These are phyloP conservation scores for Pterocles burchelli DNA, from an alignment of 2,113 vertebrate genomes.

Conservation along the genomic window DNA sequence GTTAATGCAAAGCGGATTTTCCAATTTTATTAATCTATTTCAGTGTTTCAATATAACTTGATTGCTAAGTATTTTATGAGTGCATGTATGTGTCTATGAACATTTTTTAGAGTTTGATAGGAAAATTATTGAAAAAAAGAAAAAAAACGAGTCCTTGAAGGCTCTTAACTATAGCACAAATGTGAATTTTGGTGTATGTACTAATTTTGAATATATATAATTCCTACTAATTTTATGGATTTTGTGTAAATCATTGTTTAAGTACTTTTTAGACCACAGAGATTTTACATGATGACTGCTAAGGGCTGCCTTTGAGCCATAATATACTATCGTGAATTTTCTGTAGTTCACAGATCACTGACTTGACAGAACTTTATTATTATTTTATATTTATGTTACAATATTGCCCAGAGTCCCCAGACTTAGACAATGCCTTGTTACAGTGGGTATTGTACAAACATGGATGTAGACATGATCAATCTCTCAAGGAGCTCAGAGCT, in stretches of 20 bases:
- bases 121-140: neutral
- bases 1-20: neutral
- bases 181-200: neutral
- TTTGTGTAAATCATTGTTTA: neutral
- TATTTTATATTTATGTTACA: constrained; percentile 60
- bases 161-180: neutral
- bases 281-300: constrained; percentile 9
- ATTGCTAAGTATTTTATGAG: neutral
- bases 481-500: neutral
- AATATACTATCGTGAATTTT: neutral
- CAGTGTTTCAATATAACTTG: neutral
- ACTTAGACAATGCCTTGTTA: constrained; percentile 12
- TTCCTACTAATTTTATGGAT: neutral
- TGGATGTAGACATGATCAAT: constrained; percentile 1
- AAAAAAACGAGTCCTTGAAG: neutral
- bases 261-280: neutral
- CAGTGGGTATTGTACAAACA: constrained; percentile 31
- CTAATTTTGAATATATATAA: neutral
- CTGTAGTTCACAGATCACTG: constrained; percentile 51
- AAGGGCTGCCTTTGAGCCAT: constrained; percentile 12
- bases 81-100: neutral
- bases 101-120: neutral
- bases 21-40: neutral
- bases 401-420: constrained; percentile 31
- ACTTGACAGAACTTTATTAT: constrained; percentile 57